These are phyloP conservation scores for Amblyjoppa fuscipennis DNA, from an alignment of 2,888 invertebrate species.

Conservation along the genomic window DNA sequence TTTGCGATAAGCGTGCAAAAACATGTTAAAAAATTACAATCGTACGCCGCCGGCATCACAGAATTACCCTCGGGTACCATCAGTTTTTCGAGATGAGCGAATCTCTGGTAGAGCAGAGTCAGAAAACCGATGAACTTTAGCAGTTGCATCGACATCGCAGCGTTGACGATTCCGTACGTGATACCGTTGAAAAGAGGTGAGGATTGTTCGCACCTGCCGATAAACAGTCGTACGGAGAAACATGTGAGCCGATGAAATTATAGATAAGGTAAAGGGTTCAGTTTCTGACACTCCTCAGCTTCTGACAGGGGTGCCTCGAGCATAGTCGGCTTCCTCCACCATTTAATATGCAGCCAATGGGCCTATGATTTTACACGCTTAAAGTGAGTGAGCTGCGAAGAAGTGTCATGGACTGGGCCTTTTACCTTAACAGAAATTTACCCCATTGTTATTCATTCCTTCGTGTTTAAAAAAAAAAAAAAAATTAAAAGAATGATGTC, in stretches of 20 bases:
- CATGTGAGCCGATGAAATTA: not conserved
- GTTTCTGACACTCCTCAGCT: no score
- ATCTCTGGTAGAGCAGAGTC: constrained; percentile 63
- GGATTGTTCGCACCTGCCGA: constrained; percentile 68
- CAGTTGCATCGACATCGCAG: constrained; percentile 72
- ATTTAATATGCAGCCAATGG: no score
- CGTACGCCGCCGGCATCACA: constrained; percentile 5
- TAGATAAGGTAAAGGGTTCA: no score
- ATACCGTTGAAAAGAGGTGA: constrained; percentile 68
- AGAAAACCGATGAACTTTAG: constrained; percentile 71
- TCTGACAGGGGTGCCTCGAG: no score
- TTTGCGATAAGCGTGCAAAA: not conserved
- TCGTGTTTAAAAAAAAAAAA: no score
- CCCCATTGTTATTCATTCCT: no score
- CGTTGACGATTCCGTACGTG: constrained; percentile 70
- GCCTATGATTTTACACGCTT: no score
- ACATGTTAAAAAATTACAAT: not conserved
- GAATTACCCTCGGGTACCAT: constrained; percentile 49
- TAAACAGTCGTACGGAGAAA: not conserved
- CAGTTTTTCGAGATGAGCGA: constrained; percentile 62
- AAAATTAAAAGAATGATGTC: not conserved
- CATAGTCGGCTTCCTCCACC: no score
- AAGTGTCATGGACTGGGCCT: no score
- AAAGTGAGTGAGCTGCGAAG: no score
- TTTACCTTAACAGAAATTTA: no score